Evolutionary conservation across 2,888 invertebrate species (phyloP).

Genomic region (Trypoxylon attenuatum): DNA sequence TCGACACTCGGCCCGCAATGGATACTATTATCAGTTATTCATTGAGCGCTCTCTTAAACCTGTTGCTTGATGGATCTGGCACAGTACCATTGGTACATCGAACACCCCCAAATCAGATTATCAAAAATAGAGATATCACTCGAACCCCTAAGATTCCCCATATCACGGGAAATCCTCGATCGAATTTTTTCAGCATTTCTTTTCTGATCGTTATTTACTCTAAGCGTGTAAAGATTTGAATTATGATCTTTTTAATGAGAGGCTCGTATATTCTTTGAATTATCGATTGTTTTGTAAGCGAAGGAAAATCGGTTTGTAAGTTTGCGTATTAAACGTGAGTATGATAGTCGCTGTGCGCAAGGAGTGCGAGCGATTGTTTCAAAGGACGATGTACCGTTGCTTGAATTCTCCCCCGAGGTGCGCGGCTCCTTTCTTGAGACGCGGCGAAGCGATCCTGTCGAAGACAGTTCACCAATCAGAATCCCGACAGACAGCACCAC

Average conservation of each 20-base stretch:
- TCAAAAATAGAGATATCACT: slow-evolving; percentile 54
- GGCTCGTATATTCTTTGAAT: no score
- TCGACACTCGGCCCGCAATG: slow-evolving; percentile 61
- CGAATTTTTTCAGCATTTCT: no score
- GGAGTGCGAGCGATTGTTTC: no score
- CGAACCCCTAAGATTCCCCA: neutral
- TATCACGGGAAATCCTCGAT: no score
- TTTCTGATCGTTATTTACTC: no score
- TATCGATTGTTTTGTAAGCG: no score
- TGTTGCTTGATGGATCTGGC: slow-evolving; percentile 37
- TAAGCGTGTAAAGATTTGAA: no score
- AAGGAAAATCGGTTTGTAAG: no score
- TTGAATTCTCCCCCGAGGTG: neutral
- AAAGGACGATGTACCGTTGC: no score
- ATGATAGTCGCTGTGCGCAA: no score
- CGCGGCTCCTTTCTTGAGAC: slow-evolving; percentile 3
- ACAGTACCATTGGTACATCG: slow-evolving; percentile 11
- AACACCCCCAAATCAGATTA: slow-evolving; percentile 14
- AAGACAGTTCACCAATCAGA: slow-evolving; percentile 21
- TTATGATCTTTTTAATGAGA: no score
- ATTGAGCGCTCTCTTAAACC: slow-evolving; percentile 58
- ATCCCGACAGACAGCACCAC: slow-evolving; percentile 13
- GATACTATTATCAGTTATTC: slow-evolving; percentile 67
- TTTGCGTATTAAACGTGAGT: no score
- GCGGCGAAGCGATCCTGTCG: neutral